Evolutionary conservation across 2,888 invertebrate genomes (phyloP), one percentile per base, ranked within the genome.

Genomic region (Tuta absoluta): DNA sequence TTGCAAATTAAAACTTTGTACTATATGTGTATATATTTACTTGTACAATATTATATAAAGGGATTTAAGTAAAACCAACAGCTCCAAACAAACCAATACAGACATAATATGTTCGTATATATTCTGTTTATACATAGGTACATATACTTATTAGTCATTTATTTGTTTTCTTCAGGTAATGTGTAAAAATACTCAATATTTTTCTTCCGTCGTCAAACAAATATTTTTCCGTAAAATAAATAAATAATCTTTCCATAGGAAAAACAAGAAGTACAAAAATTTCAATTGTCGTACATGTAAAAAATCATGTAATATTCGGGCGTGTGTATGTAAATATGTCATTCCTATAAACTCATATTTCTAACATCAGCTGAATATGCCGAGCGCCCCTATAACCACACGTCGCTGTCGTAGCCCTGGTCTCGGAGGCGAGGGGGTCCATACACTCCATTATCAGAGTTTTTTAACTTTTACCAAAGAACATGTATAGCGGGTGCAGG

Each of bases 151-250:
- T 23, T 53, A 23, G 73, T 76, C 74, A 76, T 82, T 81, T 87
- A 87, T 84, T 85, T 85, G 78, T 83, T 79, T 86, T 84, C 84
- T 82, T 78, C 82, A 89, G 87, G 85, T 89, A 86, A 83, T 89
- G 84, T 90, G 89, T 90, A 90, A 91, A 91, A 90, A 91, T 90
- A 90, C 84, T 84, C 86, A 89, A 87, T 87, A 84, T 82, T 82
- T 80, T 51, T 64, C 23, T 59, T 63, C 84, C 75, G 73, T 84
- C 82, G 90, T 89, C 88, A 89, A 89, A 87, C 84, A 75, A 89
- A 88, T 89, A 89, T 82, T 86, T 45, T 82, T 58, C 72, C 70
- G 70, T 77, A 78, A 80, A 80, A 78, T 85, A 84, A 87, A 87
- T 87, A 90, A 86, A 89, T 86, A 75, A 89, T 89, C 85, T 89